Evolutionary conservation across 2,113 vertebrate genomes (phyloP).

Genomic region (Capreolus pygargus): DNA sequence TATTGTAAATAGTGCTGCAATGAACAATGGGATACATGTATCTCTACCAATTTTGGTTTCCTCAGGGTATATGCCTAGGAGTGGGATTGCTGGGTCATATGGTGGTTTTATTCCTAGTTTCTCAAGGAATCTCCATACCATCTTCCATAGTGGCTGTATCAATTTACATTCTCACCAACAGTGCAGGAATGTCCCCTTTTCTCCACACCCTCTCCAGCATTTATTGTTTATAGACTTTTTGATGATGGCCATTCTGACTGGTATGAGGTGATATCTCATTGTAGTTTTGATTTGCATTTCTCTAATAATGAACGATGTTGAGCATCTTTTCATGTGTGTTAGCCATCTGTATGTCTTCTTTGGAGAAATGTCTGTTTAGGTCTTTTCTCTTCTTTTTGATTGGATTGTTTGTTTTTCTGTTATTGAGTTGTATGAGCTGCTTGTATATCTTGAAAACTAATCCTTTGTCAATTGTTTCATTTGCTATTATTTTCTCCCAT

Average conservation of each 20-base stretch:
- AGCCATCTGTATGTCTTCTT: background rate
- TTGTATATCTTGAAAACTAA: background rate
- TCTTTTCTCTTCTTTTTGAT: background rate
- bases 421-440: background rate
- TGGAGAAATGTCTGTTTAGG: background rate
- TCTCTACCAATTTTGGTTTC: background rate
- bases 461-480: background rate
- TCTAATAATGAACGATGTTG: background rate
- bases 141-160: background rate
- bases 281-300: background rate
- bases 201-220: background rate
- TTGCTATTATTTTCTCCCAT: background rate
- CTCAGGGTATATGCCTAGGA: background rate
- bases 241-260: background rate
- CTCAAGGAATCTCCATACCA: background rate
- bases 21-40: background rate
- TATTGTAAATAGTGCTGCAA: background rate
- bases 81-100: background rate
- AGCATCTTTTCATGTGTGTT: background rate
- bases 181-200: background rate
- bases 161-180: background rate
- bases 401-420: background rate
- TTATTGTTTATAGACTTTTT: background rate
- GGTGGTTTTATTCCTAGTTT: background rate
- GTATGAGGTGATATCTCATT: background rate